Evolutionary conservation across 23 tunicate species (phyloP).

Genomic region (Clavelina lepadiformis): DNA sequence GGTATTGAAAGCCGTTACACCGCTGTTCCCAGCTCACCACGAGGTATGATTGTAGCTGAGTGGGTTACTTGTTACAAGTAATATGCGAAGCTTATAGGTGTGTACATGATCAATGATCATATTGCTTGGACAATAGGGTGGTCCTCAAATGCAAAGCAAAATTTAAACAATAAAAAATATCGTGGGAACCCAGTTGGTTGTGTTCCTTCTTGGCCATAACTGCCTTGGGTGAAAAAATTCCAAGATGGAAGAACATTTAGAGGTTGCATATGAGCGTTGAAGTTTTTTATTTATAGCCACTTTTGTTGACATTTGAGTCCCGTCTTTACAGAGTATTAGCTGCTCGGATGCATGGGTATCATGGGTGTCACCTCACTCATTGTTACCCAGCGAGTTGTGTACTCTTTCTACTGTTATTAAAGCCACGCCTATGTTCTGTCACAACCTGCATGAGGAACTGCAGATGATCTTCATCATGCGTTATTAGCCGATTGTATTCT

Average conservation of each 20-base stretch:
- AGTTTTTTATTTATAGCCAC: slow-evolving; percentile 10
- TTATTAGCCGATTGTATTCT: slow-evolving; percentile 16
- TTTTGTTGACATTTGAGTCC: slow-evolving; percentile 19
- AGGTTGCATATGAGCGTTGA: slow-evolving; percentile 20
- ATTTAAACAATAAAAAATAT: slow-evolving; percentile 6
- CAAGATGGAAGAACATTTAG: slow-evolving; percentile 13
- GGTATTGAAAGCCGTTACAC: no score
- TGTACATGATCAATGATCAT: no score
- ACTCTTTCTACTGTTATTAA: slow-evolving; percentile 1
- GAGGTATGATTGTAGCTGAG: no score
- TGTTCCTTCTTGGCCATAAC: background rate
- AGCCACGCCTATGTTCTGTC: slow-evolving; percentile 12
- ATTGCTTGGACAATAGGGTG: slow-evolving; percentile 1
- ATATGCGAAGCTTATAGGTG: no score
- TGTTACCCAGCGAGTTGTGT: slow-evolving; percentile 16
- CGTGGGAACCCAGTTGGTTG: slow-evolving; percentile 6
- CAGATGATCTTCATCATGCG: slow-evolving; percentile 21
- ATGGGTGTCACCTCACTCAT: slow-evolving; percentile 18
- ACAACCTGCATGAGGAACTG: slow-evolving; percentile 21
- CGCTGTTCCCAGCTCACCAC: no score
- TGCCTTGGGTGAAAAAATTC: background rate
- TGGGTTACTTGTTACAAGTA: no score
- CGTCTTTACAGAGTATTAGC: slow-evolving; percentile 14
- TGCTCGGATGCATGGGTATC: slow-evolving; percentile 12
- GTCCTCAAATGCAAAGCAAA: slow-evolving; percentile 1